Base-by-base conservation (phyloP, 2,797 vertebrate species). In the Dendrocincla tyrannina region DNA sequence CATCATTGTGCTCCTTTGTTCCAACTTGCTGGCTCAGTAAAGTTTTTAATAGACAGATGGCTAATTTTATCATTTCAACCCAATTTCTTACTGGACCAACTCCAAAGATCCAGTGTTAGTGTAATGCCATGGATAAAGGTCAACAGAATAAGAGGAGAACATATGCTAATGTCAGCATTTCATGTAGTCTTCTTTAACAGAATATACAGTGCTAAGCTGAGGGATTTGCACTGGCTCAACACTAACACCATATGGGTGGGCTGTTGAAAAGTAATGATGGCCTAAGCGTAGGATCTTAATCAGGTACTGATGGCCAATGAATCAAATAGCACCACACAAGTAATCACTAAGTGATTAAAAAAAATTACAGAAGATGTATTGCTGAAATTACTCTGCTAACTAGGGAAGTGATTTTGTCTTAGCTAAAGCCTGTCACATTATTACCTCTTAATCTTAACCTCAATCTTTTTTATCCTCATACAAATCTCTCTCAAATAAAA, bases 221-320 rank as follows among this genome's bases (percentile, higher is more conserved):
- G 96, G 98, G 99, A 99, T 99, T 99, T 99, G 98, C 98, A 98
- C 97, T 95, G 98, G 98, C 98, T 98, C 98, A 98, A 98, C 98
- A 98, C 98, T 98, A 98, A 97, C 98, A 98, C 99, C 99, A 99
- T 99, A 99, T 99, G 98, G 98, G 99, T 98, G 98, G 98, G 98
- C 98, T 97, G 98, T 97, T 98, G 98, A 96, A 98, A 97, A 98
- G 98, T 98, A 98, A 98, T 98, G 96, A 98, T 98, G 98, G 98
- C 97, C 98, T 97, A 77, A 97, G 97, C 91, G 91, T 60, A 97
- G 95, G 96, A 98, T 98, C 97, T 97, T 98, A 98, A 97, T 98
- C 97, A 97, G 96, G 88, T 95, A 96, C 96, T 97, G 96, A 97
- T 96, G 96, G 95, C 88, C 98, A 97, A 98, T 98, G 98, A 98